A percentile compares a stretch with the other conserved stretches of the same genome.
phyloP scores from a whole-genome alignment of 2,113 vertebrate genomes.

The Cinclus cinclus region DNA sequence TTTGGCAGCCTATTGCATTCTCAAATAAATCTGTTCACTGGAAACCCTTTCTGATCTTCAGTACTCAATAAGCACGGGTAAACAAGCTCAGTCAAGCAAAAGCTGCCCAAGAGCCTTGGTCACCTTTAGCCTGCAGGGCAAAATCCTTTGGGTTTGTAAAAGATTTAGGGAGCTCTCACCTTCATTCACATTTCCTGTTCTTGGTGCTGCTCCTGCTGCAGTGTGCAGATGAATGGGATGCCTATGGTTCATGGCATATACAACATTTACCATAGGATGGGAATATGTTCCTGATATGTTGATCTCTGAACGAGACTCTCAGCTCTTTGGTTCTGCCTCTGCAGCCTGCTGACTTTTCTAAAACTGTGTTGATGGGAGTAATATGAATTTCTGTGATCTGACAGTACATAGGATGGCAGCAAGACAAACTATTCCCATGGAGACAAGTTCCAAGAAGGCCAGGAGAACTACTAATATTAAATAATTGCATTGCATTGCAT shows the following conservation, averaged over 20 bases:
- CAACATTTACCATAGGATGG: background rate
- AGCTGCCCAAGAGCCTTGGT: background rate
- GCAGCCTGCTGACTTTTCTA: background rate
- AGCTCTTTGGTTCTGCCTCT: background rate
- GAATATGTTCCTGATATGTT: background rate
- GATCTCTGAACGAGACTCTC: background rate
- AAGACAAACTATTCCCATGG: background rate
- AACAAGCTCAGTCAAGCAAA: background rate
- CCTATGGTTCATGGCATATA: background rate
- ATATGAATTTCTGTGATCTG: background rate
- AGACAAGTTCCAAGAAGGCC: background rate
- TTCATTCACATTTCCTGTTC: background rate
- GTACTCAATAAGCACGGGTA: background rate
- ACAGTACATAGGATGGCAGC: background rate
- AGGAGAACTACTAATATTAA: conserved; percentile 17
- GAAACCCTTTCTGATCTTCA: background rate
- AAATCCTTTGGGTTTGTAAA: background rate
- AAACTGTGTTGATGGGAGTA: background rate
- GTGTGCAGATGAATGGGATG: background rate
- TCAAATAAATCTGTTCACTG: background rate
- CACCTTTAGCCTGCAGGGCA: background rate
- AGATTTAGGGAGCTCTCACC: background rate
- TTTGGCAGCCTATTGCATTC: background rate
- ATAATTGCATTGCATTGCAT: background rate
- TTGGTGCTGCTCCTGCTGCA: background rate